Percentiles rank a stretch among this genome's conserved stretches.
Evolutionary conservation across 64 coral and sea anemone genomes (phyloP).

Genomic region (Porites australiensis): DNA sequence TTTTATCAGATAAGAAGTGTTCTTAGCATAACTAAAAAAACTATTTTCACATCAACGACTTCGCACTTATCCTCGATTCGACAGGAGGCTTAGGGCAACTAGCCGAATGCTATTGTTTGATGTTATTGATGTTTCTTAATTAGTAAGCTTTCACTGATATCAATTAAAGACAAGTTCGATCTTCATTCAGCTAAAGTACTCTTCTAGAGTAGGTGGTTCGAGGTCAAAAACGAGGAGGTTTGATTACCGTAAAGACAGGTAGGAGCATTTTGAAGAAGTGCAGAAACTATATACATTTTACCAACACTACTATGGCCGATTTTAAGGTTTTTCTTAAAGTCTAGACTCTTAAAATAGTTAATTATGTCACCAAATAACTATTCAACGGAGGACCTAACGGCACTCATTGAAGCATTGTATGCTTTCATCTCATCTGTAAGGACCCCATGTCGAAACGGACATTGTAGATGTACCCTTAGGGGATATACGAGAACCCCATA

Average conservation of each 20-base stretch:
- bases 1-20: not conserved
- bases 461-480: constrained; percentile 32
- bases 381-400: constrained; percentile 25
- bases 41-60: not conserved
- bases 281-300: constrained; percentile 24
- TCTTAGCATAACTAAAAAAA: constrained; percentile 2
- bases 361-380: constrained; percentile 49
- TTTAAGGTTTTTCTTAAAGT: not conserved
- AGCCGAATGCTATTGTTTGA: not conserved
- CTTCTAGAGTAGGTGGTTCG: constrained; percentile 10
- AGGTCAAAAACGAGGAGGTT: constrained; percentile 12
- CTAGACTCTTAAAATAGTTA: constrained; percentile 28
- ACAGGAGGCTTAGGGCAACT: not conserved
- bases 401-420: constrained; percentile 51
- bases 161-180: not conserved
- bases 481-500: constrained; percentile 19
- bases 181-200: not conserved
- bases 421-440: constrained; percentile 1
- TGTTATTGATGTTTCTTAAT: constrained; percentile 5
- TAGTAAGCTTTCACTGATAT: not conserved
- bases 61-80: not conserved
- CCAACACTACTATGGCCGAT: constrained; percentile 10
- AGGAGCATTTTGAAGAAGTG: constrained; percentile 8
- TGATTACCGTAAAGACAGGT: constrained; percentile 17
- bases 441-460: not conserved